Base-by-base conservation (phyloP, 2,888 invertebrate genomes). In the Eilema griseolum region DNA sequence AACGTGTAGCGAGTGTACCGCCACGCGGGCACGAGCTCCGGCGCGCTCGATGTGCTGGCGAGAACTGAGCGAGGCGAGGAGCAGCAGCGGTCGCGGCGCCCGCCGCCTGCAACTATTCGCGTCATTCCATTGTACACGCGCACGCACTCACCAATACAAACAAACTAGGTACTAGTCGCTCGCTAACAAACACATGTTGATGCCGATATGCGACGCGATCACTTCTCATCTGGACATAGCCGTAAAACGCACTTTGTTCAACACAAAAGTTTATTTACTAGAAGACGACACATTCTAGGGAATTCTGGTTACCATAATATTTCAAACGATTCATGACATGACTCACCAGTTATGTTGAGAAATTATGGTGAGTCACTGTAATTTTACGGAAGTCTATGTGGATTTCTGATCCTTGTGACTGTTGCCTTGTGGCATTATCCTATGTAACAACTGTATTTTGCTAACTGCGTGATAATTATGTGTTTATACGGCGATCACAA, bases 61-160 rank as follows among this genome's bases (percentile, higher is more conserved):
- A 89, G 86, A 87, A 93, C 95, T 94, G 94, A 90, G 81, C 79
- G 83, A 26, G 2, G 59, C 57, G 24, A 78, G 77, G 72, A 77
- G 78, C 66, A 77, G 74, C 76, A 83, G 84, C 86, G 84, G 87
- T 83, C 85, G 86, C 81, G 79, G 86, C 84, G 84, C 85, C 82
- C 83, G 84, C 84, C 86, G 90, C 90, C 87, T 89, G 90, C 92
- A 92, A 90, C 88, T 91, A 93, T 94, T 93, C 94, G 93, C 94
- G 93, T 94, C 93, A 94, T 89, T 87, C 89, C 89, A 87, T 88
- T 89, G 90, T 88, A 90, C 92, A 93, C 92, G 90, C 90, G 90
- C 90, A 92, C 94, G 90, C 92, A 93, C 90, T 88, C 89, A 91
- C 90, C 88, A 90, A 91, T 90, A 93, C 93, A 92, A 93, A 93